phyloP scores from a whole-genome alignment of 1,140 invertebrate species.

The Bactericera cockerelli region DNA sequence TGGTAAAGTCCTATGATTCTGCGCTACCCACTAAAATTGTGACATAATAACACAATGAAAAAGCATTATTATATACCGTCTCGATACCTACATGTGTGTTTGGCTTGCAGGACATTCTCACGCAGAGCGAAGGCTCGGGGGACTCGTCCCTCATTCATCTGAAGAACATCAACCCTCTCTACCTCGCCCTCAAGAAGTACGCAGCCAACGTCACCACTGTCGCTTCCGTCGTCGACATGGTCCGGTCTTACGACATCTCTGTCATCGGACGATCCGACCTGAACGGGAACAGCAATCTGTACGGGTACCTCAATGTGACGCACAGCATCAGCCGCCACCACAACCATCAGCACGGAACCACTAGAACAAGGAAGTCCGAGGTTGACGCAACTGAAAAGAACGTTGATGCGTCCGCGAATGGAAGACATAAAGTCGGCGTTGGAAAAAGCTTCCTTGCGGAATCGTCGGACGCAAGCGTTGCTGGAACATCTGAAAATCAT shows the following conservation, averaged over 20 bases:
- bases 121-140: not conserved
- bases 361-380: conserved; percentile 36
- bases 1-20: too few relatives aligned
- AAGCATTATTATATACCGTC: too few relatives aligned
- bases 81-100: too few relatives aligned
- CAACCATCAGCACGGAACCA: conserved; percentile 21
- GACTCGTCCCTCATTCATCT: not conserved
- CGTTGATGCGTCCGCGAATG: not conserved
- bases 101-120: conserved; percentile 5
- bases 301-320: not conserved
- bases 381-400: conserved; percentile 20
- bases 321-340: not conserved
- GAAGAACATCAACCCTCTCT: conserved; percentile 29
- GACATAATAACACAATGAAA: too few relatives aligned
- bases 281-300: conserved; percentile 29
- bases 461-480: not conserved
- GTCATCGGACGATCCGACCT: conserved; percentile 45
- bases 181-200: conserved; percentile 38
- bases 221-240: conserved; percentile 35
- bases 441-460: not conserved
- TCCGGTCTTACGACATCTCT: conserved; percentile 43
- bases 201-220: conserved; percentile 35
- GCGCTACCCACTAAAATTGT: too few relatives aligned
- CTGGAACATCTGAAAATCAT: too few relatives aligned
- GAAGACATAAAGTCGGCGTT: not conserved